Evolutionary conservation across 2,888 invertebrate species (phyloP), one percentile per base, ranked within the genome.

Genomic region (Chorisops tibialis): DNA sequence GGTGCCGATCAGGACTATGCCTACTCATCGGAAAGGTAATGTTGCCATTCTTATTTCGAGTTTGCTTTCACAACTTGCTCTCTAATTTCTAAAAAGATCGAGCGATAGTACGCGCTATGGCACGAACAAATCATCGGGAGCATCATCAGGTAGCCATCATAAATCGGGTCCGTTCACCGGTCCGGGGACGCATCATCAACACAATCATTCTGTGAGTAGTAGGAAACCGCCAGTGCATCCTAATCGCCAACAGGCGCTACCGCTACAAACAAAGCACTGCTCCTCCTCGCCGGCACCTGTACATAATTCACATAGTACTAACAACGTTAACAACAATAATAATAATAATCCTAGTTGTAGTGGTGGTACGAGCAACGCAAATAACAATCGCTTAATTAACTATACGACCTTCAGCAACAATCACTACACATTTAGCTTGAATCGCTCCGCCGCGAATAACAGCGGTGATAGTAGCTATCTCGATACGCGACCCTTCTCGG

Each of bases 1-100:
- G 88, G 88, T 48, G 87, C 86, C 16, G 88, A 88, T 75, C 88
- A 88, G 74, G 88, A 89, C 70, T 87, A 87, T 73, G 85, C 86
- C 38, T 86, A 87, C 75, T 85, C 85, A 65, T 86, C 85, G 30
- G 86, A 86, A 77, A 83, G 86, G 87, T 86, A 75, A 70, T 12
- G 30, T 9, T 30, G 1, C 9, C 1, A 30, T 30, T 30, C 30
- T 30, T 30, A 30, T 30, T 30, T 2, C 30, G n/a, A n/a, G n/a
- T n/a, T n/a, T n/a, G n/a, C n/a, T n/a, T n/a, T n/a, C 12, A 41
- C 30, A 38, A 7, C 14, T 18, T 24, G n/a, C 14, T 1, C n/a
- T n/a, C 11, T 22, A 19, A 5, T 49, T 43, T 24, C 12, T 5
- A 41, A 41, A 30, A n/a, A 76, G 83, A 80, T 79, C 82, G 75